Conservation (phyloP, 2,113 vertebrate species). For the Alosa alosa region DNA sequence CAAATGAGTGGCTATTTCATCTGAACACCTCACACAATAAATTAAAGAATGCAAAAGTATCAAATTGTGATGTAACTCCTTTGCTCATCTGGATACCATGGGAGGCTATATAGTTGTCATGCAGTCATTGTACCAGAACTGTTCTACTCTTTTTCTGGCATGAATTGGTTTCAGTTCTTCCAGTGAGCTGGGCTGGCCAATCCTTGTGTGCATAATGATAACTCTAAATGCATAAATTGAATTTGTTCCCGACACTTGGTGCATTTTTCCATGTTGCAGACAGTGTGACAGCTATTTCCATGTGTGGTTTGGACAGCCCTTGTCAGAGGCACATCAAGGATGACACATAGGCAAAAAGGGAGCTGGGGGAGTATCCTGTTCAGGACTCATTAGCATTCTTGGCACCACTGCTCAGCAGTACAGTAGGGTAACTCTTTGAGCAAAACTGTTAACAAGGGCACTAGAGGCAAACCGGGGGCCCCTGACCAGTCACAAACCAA, state of each 20-base stretch:
- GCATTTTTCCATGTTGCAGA: slow-evolving; percentile 51
- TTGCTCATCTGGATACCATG: neutral
- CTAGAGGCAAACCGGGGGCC: neutral
- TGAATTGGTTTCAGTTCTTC: slow-evolving; percentile 42
- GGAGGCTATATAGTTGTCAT: slow-evolving; percentile 45
- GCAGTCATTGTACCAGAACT: slow-evolving; percentile 43
- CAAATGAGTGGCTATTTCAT: too few species aligned
- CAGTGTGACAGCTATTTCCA: slow-evolving; percentile 46
- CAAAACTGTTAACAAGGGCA: slow-evolving; percentile 27
- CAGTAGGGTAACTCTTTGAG: neutral
- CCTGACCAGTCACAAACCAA: too few species aligned
- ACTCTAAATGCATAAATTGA: slow-evolving; percentile 51
- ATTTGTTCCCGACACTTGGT: slow-evolving; percentile 53
- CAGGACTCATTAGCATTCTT: slow-evolving; percentile 38
- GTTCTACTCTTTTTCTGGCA: slow-evolving; percentile 35
- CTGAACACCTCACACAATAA: too few species aligned
- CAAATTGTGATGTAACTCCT: neutral
- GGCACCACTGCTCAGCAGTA: neutral
- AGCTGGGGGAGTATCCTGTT: slow-evolving; percentile 34
- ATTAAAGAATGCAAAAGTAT: too few species aligned
- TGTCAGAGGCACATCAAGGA: slow-evolving; percentile 48
- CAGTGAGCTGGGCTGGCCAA: slow-evolving; percentile 33
- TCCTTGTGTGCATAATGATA: slow-evolving; percentile 57
- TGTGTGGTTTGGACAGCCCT: slow-evolving; percentile 35
- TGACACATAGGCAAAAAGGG: slow-evolving; percentile 33